Percentiles rank a stretch among this genome's conserved stretches.
Evolutionary conservation across 2,888 invertebrate species (phyloP).

Genomic region (Bellardia pandia): DNA sequence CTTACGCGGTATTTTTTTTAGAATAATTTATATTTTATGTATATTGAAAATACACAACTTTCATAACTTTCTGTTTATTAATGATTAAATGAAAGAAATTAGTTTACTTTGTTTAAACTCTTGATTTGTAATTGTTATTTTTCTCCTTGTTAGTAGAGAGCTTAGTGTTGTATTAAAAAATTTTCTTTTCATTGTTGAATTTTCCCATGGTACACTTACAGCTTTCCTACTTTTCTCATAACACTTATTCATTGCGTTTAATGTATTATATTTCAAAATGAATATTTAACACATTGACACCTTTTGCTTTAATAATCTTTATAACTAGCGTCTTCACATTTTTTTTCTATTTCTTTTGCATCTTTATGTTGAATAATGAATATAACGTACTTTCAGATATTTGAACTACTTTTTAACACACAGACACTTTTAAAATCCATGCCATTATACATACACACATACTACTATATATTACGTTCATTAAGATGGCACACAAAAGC

Average conservation of each 20-base stretch:
- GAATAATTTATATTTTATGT: too few species aligned
- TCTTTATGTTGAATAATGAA: conserved; percentile 38
- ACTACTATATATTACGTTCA: not conserved
- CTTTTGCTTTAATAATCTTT: conserved; percentile 52
- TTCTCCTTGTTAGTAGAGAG: not conserved
- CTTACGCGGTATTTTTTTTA: not conserved
- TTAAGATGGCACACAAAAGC: too few species aligned
- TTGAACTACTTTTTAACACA: conserved; percentile 33
- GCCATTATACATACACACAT: not conserved
- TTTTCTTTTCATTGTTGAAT: conserved; percentile 38
- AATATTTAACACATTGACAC: conserved; percentile 59
- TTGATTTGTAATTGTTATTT: not conserved
- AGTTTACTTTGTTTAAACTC: too few species aligned
- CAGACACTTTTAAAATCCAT: conserved; percentile 8
- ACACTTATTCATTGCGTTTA: conserved; percentile 22
- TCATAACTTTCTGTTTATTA: too few species aligned
- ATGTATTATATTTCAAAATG: conserved; percentile 56
- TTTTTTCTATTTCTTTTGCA: conserved; percentile 7
- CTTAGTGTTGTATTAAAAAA: not conserved
- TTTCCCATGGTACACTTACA: conserved; percentile 52
- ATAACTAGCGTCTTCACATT: conserved; percentile 7
- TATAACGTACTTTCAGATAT: conserved; percentile 32
- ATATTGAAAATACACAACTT: too few species aligned
- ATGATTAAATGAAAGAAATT: too few species aligned
- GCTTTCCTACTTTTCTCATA: conserved; percentile 43